phyloP scores from a whole-genome alignment of 2,797 vertebrate genomes.

The Martes flavigula region DNA sequence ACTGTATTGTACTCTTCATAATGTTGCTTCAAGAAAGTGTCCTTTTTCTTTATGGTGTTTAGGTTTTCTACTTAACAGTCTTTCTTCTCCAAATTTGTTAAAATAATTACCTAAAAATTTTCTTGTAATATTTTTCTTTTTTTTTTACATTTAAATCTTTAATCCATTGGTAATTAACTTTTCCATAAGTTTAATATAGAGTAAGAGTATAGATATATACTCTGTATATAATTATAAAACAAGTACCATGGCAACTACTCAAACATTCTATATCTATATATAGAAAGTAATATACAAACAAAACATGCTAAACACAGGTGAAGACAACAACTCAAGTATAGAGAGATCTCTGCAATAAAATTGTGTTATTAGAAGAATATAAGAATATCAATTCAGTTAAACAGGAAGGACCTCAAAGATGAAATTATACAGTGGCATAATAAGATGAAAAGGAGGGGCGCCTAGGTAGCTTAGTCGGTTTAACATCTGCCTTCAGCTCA shows the following conservation, averaged over 20 bases:
- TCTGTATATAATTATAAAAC: not conserved
- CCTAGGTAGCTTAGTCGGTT: no score
- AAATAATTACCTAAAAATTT: not conserved
- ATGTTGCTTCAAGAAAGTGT: not conserved
- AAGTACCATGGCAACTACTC: not conserved
- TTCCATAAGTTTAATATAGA: not conserved
- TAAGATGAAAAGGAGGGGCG: no score
- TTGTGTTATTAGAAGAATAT: not conserved
- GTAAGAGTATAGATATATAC: not conserved
- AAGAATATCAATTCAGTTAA: not conserved
- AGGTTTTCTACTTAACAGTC: not conserved
- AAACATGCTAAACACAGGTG: not conserved
- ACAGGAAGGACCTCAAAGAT: not conserved
- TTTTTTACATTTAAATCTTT: not conserved
- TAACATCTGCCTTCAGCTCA: no score
- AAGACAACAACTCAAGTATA: not conserved
- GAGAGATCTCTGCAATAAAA: not conserved
- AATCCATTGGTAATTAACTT: not conserved
- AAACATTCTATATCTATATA: not conserved
- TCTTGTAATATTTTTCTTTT: not conserved
- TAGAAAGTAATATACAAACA: not conserved
- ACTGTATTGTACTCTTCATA: not conserved
- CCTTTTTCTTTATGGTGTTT: not conserved
- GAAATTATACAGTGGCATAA: not conserved
- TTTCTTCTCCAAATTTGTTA: not conserved